Conservation (phyloP, 2,797 vertebrate species). For the Luscinia megarhynchos region DNA sequence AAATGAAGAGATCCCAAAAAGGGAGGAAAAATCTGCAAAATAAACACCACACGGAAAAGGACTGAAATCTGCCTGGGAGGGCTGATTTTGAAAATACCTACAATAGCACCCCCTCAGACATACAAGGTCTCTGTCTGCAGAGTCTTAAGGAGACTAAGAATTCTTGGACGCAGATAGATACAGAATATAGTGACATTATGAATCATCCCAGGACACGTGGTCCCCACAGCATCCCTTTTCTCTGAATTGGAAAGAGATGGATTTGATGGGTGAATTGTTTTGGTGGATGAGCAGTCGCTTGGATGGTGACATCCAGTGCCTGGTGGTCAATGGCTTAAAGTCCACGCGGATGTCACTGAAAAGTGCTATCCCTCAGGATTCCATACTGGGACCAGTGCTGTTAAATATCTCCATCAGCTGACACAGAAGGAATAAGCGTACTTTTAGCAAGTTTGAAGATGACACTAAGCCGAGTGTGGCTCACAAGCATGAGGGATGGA, state of each 20-base stretch:
- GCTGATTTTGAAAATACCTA: not conserved
- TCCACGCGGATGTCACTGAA: not conserved
- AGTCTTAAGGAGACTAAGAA: not conserved
- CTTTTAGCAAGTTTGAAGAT: not conserved
- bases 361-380: not conserved
- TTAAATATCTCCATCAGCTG: not conserved
- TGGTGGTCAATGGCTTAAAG: not conserved
- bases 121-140: not conserved
- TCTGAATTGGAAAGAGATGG: not conserved
- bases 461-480: too few species aligned
- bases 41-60: accelerated
- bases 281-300: not conserved
- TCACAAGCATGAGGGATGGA: not conserved
- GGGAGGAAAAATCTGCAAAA: not conserved
- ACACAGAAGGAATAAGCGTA: not conserved
- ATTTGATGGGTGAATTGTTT: not conserved
- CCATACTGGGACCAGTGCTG: accelerated
- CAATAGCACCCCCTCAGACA: too few species aligned
- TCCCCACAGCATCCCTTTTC: not conserved
- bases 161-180: not conserved
- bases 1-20: not conserved
- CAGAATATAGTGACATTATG: not conserved
- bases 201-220: not conserved
- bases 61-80: accelerated
- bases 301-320: not conserved